A percentile compares a stretch with the other conserved stretches of the same genome.
Evolutionary conservation across 2,797 vertebrate species (phyloP).

Genomic region (Neosilurus mollespiculum): DNA sequence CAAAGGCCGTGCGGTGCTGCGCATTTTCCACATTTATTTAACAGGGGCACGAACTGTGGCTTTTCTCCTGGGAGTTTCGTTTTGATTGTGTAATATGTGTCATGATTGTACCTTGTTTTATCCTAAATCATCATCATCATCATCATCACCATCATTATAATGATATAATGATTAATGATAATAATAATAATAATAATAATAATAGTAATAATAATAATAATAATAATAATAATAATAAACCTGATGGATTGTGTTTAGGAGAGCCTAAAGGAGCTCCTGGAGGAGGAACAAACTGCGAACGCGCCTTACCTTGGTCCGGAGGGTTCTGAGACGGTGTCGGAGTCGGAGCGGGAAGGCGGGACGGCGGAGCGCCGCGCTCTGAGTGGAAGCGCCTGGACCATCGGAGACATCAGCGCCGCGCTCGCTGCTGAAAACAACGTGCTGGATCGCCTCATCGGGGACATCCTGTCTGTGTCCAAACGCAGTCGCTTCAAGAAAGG

Average conservation of each 20-base stretch:
- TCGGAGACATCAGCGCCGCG: not conserved
- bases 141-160: no score
- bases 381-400: conserved; percentile 54
- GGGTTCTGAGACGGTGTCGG: conserved; percentile 47
- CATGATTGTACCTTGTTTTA: not conserved
- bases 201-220: no score
- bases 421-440: conserved; percentile 55
- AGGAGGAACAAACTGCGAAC: conserved; percentile 64
- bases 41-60: not conserved
- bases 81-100: not conserved
- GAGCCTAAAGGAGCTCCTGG: conserved; percentile 69
- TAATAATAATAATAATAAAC: not conserved
- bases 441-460: conserved; percentile 66
- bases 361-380: conserved; percentile 54
- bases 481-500: conserved; percentile 76
- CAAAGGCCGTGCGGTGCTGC: no score
- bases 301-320: conserved; percentile 54
- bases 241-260: conserved; percentile 24
- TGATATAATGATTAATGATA: no score
- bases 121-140: no score
- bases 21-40: not conserved
- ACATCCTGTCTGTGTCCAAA: conserved; percentile 71
- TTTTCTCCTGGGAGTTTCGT: not conserved
- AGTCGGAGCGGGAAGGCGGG: conserved; percentile 45
- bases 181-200: no score